These are phyloP conservation scores for Limenitis camilla DNA, from an alignment of 2,888 invertebrate genomes.

Conservation along the genomic window DNA sequence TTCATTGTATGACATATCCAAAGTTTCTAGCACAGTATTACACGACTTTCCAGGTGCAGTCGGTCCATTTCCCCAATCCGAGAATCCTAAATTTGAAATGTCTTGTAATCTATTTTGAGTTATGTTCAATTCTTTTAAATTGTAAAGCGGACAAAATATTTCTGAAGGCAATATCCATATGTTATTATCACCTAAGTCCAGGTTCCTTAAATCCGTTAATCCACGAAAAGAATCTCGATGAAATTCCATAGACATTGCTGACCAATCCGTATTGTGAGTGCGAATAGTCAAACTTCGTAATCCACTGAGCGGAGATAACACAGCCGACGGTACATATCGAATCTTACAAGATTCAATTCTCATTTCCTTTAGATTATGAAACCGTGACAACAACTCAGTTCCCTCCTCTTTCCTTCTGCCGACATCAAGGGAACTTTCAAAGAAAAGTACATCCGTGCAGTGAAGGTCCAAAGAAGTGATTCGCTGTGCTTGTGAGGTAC, in stretches of 20 bases:
- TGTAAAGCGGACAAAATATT: constrained; percentile 81
- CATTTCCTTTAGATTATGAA: constrained; percentile 79
- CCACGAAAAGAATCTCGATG: constrained; percentile 82
- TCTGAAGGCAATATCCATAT: constrained; percentile 84
- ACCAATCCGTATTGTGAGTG: constrained; percentile 87
- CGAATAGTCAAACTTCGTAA: constrained; percentile 79
- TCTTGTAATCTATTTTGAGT: constrained; percentile 86
- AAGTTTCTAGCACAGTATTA: constrained; percentile 78
- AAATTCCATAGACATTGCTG: constrained; percentile 84
- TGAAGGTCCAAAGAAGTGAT: constrained; percentile 79
- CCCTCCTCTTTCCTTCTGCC: constrained; percentile 69
- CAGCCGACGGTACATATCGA: constrained; percentile 80
- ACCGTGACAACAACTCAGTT: constrained; percentile 74
- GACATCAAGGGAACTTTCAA: constrained; percentile 80
- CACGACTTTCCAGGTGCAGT: constrained; percentile 80
- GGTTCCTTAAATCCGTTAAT: constrained; percentile 77
- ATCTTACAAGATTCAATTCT: constrained; percentile 86
- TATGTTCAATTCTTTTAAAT: constrained; percentile 80
- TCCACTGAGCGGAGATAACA: constrained; percentile 79
- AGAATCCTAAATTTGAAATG: constrained; percentile 82
- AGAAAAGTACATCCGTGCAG: constrained; percentile 82
- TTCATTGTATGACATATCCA: constrained; percentile 85
- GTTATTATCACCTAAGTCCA: constrained; percentile 84
- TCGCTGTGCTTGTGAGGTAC: constrained; percentile 79
- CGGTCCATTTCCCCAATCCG: constrained; percentile 81